phyloP scores from a whole-genome alignment of 1,140 invertebrate species.

The Dolichoris vasculosae region DNA sequence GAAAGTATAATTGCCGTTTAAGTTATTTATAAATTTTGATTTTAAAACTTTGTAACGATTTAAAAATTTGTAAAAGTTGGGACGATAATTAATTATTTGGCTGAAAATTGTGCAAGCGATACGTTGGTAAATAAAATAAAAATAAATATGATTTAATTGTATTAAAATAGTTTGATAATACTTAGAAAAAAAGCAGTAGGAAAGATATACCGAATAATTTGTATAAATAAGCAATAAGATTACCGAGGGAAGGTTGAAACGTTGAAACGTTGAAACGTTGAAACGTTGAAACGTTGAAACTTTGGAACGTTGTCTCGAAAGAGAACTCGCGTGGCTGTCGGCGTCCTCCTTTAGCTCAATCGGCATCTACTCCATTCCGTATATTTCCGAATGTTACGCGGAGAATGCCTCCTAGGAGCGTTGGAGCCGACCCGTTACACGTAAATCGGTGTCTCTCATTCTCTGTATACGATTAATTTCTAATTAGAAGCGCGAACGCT shows the following conservation, averaged over 20 bases:
- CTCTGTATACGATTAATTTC: conserved; percentile 35
- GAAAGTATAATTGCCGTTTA: not conserved
- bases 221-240: not conserved
- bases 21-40: not conserved
- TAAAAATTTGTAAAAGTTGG: too few species aligned
- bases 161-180: not conserved
- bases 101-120: too few species aligned
- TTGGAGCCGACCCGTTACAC: not conserved
- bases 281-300: too few species aligned
- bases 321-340: not conserved
- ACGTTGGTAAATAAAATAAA: not conserved
- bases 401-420: not conserved
- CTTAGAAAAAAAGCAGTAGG: not conserved
- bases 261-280: too few species aligned
- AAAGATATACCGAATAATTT: not conserved
- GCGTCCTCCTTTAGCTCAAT: conserved; percentile 5
- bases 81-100: too few species aligned
- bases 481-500: conserved; percentile 34
- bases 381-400: not conserved
- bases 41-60: too few species aligned
- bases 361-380: not conserved
- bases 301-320: not conserved
- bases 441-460: not conserved
- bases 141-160: not conserved
- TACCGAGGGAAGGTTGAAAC: not conserved